Percentiles rank a stretch among this genome's conserved stretches.
Conservation (phyloP, 2,113 vertebrate genomes). For the Myotis brandtii region DNA sequence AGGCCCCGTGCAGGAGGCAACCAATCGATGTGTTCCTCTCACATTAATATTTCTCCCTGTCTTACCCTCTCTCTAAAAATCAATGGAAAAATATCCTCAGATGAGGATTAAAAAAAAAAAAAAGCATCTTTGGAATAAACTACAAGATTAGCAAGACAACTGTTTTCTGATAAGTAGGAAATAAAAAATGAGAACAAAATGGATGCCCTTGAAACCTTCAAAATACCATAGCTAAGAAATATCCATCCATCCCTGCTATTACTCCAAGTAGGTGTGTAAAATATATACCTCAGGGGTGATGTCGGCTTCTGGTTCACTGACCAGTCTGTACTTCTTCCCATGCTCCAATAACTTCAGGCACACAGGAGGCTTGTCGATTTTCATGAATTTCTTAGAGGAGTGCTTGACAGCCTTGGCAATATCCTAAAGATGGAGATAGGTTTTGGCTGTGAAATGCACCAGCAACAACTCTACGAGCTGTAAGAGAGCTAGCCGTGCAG, state of each 20-base stretch:
- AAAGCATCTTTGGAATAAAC: not conserved
- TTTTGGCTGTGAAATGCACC: not conserved
- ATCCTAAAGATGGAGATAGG: constrained; percentile 84
- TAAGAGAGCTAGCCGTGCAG: accelerated
- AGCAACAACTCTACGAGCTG: not conserved
- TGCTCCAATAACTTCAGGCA: constrained; percentile 89
- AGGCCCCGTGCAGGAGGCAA: too few relatives aligned
- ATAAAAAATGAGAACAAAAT: not conserved
- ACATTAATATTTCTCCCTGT: too few relatives aligned
- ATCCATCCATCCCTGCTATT: not conserved
- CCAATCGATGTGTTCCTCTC: too few relatives aligned
- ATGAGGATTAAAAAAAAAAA: too few relatives aligned
- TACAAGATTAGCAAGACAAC: not conserved
- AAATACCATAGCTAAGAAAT: not conserved
- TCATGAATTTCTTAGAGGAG: constrained; percentile 88
- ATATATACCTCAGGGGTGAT: constrained; percentile 88
- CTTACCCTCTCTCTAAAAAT: too few relatives aligned
- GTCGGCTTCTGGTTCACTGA: constrained; percentile 91
- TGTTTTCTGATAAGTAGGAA: constrained; percentile 5
- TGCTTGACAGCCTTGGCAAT: constrained; percentile 85
- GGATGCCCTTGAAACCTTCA: not conserved
- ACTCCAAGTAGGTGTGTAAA: not conserved
- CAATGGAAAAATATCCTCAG: too few relatives aligned
- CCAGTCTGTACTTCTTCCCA: constrained; percentile 88
- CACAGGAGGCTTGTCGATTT: constrained; percentile 89